Evolutionary conservation across 2,888 invertebrate genomes (phyloP), one percentile per base, ranked within the genome.

Genomic region (Drosophila monieri): DNA sequence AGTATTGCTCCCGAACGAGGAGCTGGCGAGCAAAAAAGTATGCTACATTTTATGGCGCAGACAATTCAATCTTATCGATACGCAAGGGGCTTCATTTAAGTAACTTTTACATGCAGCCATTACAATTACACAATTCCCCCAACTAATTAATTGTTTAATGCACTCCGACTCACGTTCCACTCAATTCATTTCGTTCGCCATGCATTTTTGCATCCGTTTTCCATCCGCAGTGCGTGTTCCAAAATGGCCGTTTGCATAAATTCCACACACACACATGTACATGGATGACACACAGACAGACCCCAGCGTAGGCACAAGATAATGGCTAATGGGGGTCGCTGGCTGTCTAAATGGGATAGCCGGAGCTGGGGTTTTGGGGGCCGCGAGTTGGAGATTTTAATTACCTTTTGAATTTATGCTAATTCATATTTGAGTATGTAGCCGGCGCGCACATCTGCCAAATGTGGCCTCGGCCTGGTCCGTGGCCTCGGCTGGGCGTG

Each of bases 371-470:
- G 23, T 18, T 9, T 9, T 12, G 21, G 23, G 21, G 15, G 27
- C 15, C n/a, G 12, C 35, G 37, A 46, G 54, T 46, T 80, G 80
- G 77, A 79, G 84, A 76, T 81, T 89, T 90, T 89, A 89, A 89
- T 89, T 89, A 84, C 88, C 76, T 85, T 74, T 85, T 79, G 70
- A 85, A 89, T 89, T 84, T 85, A 89, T 88, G 86, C 77, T 88
- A 85, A 86, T 88, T 85, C 87, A 85, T 78, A 88, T 88, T 84
- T 86, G 81, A 84, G 87, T 84, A 85, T 86, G 88, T 78, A 68
- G 71, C 56, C 65, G 77, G 18, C 66, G 49, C 6, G 35, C 35
- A 14, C 71, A 65, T 43, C 55, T 59, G 70, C 41, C 49, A 56
- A 47, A 55, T 53, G 60, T 23, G 67, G 32, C 32, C 62, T 30